Conservation (phyloP, 1,140 invertebrate species). For the Papilio polytes region DNA sequence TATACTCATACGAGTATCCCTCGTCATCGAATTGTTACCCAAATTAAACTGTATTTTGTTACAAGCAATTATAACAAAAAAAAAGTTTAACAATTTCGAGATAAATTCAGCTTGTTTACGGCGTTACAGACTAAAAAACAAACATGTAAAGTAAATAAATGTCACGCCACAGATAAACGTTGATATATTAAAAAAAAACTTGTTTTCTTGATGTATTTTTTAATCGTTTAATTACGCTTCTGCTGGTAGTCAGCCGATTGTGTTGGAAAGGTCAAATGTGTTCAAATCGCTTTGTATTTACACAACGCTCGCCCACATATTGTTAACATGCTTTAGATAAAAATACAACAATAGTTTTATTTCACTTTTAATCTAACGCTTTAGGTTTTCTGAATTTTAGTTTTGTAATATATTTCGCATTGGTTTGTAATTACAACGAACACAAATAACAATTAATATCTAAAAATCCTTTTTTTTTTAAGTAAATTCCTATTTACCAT, state of each 20-base stretch:
- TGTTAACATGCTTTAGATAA: not conserved
- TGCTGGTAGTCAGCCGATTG: conserved; percentile 15
- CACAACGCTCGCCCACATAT: conserved; percentile 12
- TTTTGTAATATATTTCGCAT: not conserved
- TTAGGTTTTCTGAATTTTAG: not conserved
- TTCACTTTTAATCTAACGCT: not conserved
- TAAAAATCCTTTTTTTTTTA: too few species aligned
- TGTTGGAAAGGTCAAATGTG: conserved; percentile 16
- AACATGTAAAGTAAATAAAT: conserved; percentile 41
- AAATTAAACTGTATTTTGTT: not conserved
- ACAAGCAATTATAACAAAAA: not conserved
- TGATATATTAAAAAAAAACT: conserved; percentile 46
- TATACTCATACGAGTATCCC: not conserved
- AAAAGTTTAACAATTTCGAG: not conserved
- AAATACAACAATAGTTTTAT: not conserved
- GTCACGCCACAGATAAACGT: conserved; percentile 45
- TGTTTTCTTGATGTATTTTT: conserved; percentile 45
- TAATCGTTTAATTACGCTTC: conserved; percentile 42
- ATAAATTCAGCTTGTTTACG: not conserved
- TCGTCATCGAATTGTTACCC: not conserved
- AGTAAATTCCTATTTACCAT: too few species aligned
- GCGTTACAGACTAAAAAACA: conserved; percentile 32
- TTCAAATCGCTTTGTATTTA: conserved; percentile 23
- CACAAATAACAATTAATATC: too few species aligned
- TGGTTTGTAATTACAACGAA: not conserved